A percentile compares a stretch with the other conserved stretches of the same genome.
Conservation (phyloP, 2,888 invertebrate genomes). For the Lasioglossum oenotherae region DNA sequence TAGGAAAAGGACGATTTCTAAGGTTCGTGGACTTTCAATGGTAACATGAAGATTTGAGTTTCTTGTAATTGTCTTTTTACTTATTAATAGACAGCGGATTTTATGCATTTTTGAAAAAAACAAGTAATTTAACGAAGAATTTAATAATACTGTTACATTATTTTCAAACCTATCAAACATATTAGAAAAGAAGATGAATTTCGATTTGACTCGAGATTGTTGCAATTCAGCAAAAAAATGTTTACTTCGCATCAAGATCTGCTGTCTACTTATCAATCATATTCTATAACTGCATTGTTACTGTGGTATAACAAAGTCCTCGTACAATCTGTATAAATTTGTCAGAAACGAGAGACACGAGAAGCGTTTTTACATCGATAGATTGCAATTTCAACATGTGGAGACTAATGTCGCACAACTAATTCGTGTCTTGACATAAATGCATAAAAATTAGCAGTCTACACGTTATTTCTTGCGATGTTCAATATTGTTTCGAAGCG, state of each 20-base stretch:
- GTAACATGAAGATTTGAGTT: not conserved
- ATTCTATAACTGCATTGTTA: conserved; percentile 7
- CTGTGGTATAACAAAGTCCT: not conserved
- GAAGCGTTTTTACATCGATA: not conserved
- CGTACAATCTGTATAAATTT: not conserved
- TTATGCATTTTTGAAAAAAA: no score
- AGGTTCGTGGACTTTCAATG: not conserved
- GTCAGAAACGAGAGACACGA: not conserved
- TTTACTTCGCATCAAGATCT: no score
- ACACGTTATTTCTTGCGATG: not conserved
- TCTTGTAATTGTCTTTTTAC: not conserved
- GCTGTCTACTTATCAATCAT: not conserved
- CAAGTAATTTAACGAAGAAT: no score
- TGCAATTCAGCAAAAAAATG: no score
- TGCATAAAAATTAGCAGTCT: not conserved
- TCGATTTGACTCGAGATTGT: no score
- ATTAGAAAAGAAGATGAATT: no score
- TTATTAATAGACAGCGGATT: not conserved
- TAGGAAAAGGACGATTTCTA: not conserved
- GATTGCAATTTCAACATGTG: not conserved
- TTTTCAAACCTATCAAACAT: no score
- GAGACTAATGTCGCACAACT: no score
- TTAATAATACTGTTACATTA: no score
- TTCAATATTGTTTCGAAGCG: not conserved
- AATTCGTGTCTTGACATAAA: not conserved